Base-by-base conservation (phyloP, 2,113 vertebrate species). In the Macquaria ambigua region DNA sequence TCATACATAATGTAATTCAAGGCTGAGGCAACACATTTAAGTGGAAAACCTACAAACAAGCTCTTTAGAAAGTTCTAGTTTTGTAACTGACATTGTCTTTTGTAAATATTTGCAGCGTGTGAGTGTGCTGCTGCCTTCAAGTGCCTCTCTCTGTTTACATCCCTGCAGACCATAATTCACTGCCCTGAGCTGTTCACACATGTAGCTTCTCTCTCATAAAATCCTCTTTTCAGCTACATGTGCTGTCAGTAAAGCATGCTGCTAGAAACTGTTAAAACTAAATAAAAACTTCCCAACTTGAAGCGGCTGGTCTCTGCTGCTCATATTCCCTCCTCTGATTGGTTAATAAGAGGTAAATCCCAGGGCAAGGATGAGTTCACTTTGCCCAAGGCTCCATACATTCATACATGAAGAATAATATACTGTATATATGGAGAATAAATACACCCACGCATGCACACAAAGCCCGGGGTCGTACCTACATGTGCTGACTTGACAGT, bases 401-500 rank as follows among this genome's bases (percentile, higher is more conserved):
- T 14, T 72, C 69, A 75, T 39, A 72, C 21, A 56, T 81, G 52
- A 52, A 18, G n/a, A 31, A 72, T 15, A 62, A 61, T 37, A 41
- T 18, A 21, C 1, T 23, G 53, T 59, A 28, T 10, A 12, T 43
- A 10, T 28, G 28, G 10, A 62, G 37, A 67, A 46, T 55, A 46
- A 41, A 31, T 14, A 74, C 34, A 39, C 56, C 18, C 39, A 52
- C 23, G 21, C 56, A 12, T 25, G 31, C 77, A 52, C 41, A 63
- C 48, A 34, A 20, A 66, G 16, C 71, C 8, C 2, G 1, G 8
- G 46, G 71, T 70, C 0, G 18, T 18, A 3, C 18, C 16, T 11
- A 39, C 18, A 62, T 53, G 41, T 74, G 81, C 67, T 87, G 72
- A 82, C 62, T 37, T 79, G 74, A 83, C 72, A 76, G 62, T 58